Base-by-base conservation (phyloP, 1,140 invertebrate genomes). In the Rhyzopertha dominica region DNA sequence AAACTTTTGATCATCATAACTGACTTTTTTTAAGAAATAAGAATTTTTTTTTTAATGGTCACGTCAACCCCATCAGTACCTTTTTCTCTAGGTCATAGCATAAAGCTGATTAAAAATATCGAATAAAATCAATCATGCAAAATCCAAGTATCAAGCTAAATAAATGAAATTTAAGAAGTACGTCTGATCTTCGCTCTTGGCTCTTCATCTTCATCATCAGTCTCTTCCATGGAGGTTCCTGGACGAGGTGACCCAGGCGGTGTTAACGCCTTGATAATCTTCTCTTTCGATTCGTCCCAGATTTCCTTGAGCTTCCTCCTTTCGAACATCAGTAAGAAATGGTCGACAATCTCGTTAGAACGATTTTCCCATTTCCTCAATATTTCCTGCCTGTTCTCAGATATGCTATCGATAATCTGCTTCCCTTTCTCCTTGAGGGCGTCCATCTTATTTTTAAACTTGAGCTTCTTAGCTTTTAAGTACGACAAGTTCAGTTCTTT, bases 401-500 rank as follows among this genome's bases (percentile, higher is more conserved):
- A 89, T 53, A 94, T 80, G 52, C 88, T 87, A 56, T 85, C 85
- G 69, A 90, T 82, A 5, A 88, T 84, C 57, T 83, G 77, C 62
- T 92, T 93, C 7, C 90, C 86, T 56, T 90, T 92, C 48, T 90
- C 86, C 71, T 91, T 93, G 26, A 96, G 70, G 61, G 90, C 86
- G 66, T 94, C 90, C 77, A 96, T 91, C 72, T 95, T 95, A 66
- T 94, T 92, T 70, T 95, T 89, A 26, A 96, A 73, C 8, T 85
- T 75, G 63, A 95, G 89, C 63, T 90, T 92, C 64, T 95, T 95
- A 68, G 93, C 91, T 65, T 90, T 95, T 40, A 98, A 80, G 69
- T 94, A 99, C 19, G 92, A 93, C 13, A 99, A 93, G 71, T 99
- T 99, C 5, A 99, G 77, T 65, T 99, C 95, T 72, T 98, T 97